Conservation (phyloP, 1,140 invertebrate genomes). For the Tenebrio molitor region DNA sequence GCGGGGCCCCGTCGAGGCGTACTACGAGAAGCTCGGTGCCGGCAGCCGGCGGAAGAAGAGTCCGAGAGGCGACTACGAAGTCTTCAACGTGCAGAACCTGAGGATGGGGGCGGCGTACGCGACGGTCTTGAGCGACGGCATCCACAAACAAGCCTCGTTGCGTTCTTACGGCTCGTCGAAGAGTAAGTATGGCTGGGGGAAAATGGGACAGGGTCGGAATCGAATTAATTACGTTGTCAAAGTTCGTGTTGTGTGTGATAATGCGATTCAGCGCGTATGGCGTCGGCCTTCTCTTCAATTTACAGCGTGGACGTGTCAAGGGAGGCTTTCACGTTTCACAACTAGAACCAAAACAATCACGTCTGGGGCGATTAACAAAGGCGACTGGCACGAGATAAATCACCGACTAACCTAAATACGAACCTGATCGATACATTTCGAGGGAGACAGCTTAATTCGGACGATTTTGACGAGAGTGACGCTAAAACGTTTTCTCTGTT, state of each 20-base stretch:
- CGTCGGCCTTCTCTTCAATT: background rate
- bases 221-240: constrained; percentile 5
- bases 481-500: no score
- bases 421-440: background rate
- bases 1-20: constrained; percentile 64
- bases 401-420: constrained; percentile 2
- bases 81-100: constrained; percentile 72
- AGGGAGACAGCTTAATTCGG: no score
- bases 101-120: constrained; percentile 10
- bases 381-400: background rate
- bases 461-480: no score
- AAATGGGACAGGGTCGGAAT: constrained; percentile 5
- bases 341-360: background rate
- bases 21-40: constrained; percentile 65
- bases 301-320: background rate
- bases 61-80: constrained; percentile 79
- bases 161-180: constrained; percentile 49
- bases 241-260: background rate
- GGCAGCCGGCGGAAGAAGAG: constrained; percentile 38
- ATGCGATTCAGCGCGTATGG: background rate
- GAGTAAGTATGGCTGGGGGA: background rate
- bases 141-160: constrained; percentile 40
- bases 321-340: background rate
- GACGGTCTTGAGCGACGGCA: constrained; percentile 13
- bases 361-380: background rate